These are phyloP conservation scores for Otus sunia DNA, from an alignment of 2,113 vertebrate species.

Conservation along the genomic window DNA sequence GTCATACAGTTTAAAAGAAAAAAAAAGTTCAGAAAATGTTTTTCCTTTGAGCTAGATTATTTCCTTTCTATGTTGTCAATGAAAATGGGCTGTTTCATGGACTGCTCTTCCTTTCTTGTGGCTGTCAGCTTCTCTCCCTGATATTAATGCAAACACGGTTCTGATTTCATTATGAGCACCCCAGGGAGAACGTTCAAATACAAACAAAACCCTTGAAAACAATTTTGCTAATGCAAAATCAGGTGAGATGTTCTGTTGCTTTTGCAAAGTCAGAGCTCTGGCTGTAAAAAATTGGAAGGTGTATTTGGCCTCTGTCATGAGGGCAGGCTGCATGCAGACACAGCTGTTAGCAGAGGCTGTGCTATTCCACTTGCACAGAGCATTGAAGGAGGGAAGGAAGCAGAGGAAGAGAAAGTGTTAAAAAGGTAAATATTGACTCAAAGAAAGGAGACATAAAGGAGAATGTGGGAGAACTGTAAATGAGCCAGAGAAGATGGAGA, in stretches of 20 bases:
- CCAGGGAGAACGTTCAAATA: not conserved
- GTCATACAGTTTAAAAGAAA: not conserved
- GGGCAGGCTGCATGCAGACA: not conserved
- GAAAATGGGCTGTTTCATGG: not conserved
- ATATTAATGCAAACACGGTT: not conserved
- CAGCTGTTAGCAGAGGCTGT: not conserved
- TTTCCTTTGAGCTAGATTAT: not conserved
- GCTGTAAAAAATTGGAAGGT: not conserved
- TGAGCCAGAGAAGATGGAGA: constrained; percentile 47
- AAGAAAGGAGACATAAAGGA: constrained; percentile 20
- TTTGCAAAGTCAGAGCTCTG: not conserved
- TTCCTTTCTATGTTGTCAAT: not conserved
- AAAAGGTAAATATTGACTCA: constrained; percentile 59
- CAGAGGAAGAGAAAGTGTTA: not conserved
- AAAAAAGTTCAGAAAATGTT: not conserved
- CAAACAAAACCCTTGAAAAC: not conserved
- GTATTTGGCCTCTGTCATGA: not conserved
- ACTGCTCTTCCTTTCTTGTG: not conserved
- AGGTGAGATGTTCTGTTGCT: not conserved
- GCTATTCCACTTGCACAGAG: not conserved
- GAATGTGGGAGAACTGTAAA: constrained; percentile 57
- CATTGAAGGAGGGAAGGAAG: not conserved
- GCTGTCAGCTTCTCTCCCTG: not conserved
- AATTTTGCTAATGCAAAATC: not conserved
- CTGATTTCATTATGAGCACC: not conserved